These are phyloP conservation scores for Tetraneura akinire DNA, from an alignment of 1,140 invertebrate genomes.

Conservation along the genomic window DNA sequence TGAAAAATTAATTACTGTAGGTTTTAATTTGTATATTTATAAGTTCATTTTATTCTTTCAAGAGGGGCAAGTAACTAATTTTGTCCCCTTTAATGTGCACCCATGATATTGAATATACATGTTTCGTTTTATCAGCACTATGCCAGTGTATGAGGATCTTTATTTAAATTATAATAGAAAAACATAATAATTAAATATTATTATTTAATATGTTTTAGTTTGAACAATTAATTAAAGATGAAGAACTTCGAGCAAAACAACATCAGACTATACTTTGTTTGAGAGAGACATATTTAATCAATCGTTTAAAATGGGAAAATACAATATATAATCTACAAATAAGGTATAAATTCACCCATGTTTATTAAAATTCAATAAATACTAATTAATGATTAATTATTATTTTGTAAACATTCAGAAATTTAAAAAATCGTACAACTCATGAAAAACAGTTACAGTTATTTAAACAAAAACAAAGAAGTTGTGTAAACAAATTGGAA, in stretches of 20 bases:
- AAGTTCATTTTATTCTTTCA: too few relatives aligned
- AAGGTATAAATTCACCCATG: not conserved
- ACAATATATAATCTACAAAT: constrained; percentile 32
- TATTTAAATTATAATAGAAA: too few relatives aligned
- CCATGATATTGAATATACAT: too few relatives aligned
- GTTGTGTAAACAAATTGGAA: constrained; percentile 29
- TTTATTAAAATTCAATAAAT: not conserved
- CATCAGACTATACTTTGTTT: constrained; percentile 24
- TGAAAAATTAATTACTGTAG: too few relatives aligned
- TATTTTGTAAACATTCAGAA: not conserved
- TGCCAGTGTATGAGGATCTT: too few relatives aligned
- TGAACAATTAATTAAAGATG: constrained; percentile 43
- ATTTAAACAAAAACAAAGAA: constrained; percentile 36
- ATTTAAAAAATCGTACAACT: not conserved
- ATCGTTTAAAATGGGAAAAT: constrained; percentile 37
- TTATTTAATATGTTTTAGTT: constrained; percentile 28
- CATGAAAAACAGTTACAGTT: constrained; percentile 36
- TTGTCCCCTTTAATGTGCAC: too few relatives aligned
- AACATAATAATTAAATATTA: not conserved
- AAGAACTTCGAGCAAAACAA: constrained; percentile 32
- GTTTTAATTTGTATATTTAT: too few relatives aligned
- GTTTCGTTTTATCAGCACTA: too few relatives aligned
- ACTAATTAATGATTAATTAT: not conserved
- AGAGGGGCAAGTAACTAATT: too few relatives aligned
- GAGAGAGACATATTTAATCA: constrained; percentile 32